phyloP scores from a whole-genome alignment of 1,140 invertebrate genomes.

The Drosophila nigromelanica region DNA sequence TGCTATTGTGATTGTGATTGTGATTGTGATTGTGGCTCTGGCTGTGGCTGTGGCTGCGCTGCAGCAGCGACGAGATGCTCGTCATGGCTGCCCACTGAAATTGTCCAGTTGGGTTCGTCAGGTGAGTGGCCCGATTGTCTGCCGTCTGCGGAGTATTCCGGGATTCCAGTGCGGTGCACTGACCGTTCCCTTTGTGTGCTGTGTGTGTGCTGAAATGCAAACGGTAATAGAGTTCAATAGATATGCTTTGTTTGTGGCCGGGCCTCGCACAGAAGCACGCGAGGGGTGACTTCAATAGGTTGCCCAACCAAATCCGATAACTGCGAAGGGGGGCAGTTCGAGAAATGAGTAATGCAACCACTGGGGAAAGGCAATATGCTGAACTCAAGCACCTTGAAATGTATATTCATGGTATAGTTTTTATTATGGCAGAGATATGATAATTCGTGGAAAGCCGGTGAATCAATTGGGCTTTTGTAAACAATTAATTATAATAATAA shows the following conservation, averaged over 20 bases:
- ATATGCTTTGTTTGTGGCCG: constrained; percentile 59
- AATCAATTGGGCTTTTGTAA: neutral
- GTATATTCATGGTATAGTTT: neutral
- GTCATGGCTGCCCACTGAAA: constrained; percentile 40
- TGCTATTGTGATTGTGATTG: constrained; percentile 44
- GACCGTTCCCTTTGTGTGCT: constrained; percentile 10
- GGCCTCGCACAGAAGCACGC: neutral
- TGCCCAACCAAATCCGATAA: constrained; percentile 3
- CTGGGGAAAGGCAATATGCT: no score
- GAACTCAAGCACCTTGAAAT: no score
- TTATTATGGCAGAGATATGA: neutral
- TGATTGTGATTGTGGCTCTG: no score
- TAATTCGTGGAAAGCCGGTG: neutral
- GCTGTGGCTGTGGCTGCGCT: constrained; percentile 53
- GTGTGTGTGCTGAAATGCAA: constrained; percentile 56
- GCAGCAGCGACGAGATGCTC: constrained; percentile 71
- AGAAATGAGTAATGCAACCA: constrained; percentile 3
- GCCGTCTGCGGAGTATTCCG: constrained; percentile 20
- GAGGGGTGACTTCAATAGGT: neutral
- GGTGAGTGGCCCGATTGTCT: constrained; percentile 60
- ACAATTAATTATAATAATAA: neutral
- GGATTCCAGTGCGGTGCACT: constrained; percentile 16
- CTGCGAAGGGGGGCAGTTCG: neutral
- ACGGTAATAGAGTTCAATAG: constrained; percentile 73
- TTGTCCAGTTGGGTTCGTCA: constrained; percentile 32